Evolutionary conservation across 2,797 vertebrate species (phyloP), one percentile per base, ranked within the genome.

Genomic region (Odontamblyopus rebecca): DNA sequence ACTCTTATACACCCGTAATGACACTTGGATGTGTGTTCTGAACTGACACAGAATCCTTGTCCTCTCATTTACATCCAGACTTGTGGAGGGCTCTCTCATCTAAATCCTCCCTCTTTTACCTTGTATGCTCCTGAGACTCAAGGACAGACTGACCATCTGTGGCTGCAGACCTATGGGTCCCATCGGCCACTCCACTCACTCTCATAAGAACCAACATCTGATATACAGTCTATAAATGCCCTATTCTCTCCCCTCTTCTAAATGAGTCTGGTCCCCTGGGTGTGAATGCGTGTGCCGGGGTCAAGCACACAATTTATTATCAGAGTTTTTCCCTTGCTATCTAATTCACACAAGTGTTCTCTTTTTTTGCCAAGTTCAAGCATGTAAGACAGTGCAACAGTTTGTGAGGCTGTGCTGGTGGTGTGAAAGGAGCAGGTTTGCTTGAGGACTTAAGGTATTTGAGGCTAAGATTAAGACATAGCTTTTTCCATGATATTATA

Each of bases 141-240:
- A 86, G 86, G 83, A 89, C 83, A 68, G 72, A 63, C 70, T 35
- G 61, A 69, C 81, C 86, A 88, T 83, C 78, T 86, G 61, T 70
- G 68, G 74, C 53, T 50, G 44, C 69, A 81, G 75, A 82, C 71
- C 73, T 85, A 60, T 75, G 70, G 38, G 75, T 74, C 70, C 73
- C 71, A 26, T 26, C 66, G 69, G 71, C 65, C 67, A 66, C 57
- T 77, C 68, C 66, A 66, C 54, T 32, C 71, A 32, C 41, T 35
- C 74, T 57, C 61, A 74, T 71, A 73, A 61, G 69, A 75, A 81
- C 72, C 30, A 74, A 44, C 67, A 57, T 57, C 67, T 57, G 54
- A 69, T 68, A 77, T n/a, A 62, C 70, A 77, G 65, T 67, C 65
- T 61, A 71, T 77, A 72, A 63, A 72, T 0, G 1, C 48, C 38